phyloP scores from a whole-genome alignment of 2,797 vertebrate species.

The Clarias fuscus region DNA sequence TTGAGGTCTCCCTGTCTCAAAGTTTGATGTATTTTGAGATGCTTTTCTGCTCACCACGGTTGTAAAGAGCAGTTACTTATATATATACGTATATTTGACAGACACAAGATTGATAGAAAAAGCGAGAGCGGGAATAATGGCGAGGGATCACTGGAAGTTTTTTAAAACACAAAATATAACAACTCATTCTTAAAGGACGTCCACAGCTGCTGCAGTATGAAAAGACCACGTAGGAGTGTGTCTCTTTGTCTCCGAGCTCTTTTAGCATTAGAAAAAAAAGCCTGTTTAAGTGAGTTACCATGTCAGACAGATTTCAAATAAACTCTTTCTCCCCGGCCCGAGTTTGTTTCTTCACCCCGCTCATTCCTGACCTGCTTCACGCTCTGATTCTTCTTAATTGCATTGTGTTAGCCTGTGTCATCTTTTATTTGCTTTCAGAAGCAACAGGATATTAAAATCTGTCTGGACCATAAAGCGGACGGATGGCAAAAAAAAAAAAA shows the following conservation, averaged over 20 bases:
- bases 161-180: neutral
- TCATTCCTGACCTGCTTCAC: constrained; percentile 24
- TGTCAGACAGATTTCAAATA: neutral
- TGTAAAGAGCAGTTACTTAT: neutral
- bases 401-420: constrained; percentile 24
- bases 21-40: no score
- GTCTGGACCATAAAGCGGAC: constrained; percentile 56
- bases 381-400: constrained; percentile 23
- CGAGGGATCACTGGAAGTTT: neutral
- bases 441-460: constrained; percentile 55
- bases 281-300: neutral
- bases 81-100: no score
- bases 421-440: constrained; percentile 42
- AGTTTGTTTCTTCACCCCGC: neutral
- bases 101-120: no score
- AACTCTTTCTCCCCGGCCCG: neutral
- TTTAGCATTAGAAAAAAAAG: neutral
- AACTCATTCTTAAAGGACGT: neutral
- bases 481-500: constrained; percentile 40
- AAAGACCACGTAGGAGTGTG: neutral
- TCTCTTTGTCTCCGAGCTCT: neutral
- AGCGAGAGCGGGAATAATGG: no score
- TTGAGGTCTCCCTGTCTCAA: neutral
- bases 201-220: neutral
- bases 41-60: no score